Evolutionary conservation across 2,113 vertebrate genomes (phyloP).

Genomic region (Accipiter virgatus): DNA sequence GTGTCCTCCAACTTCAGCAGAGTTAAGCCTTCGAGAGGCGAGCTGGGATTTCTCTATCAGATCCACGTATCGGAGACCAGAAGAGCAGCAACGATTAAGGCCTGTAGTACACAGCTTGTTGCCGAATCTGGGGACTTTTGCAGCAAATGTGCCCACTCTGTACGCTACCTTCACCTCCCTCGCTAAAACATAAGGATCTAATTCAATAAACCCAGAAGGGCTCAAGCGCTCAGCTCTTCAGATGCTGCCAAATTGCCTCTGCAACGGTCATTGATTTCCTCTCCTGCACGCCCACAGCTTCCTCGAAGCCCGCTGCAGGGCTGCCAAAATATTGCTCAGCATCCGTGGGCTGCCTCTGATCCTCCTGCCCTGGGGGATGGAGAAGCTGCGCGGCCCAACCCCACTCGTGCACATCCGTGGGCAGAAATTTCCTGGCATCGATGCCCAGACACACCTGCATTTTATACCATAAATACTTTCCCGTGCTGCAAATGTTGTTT

Average conservation of each 20-base stretch:
- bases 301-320: accelerated
- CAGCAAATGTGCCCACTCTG: not conserved
- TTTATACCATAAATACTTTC: not conserved
- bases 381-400: not conserved
- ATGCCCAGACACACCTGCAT: not conserved
- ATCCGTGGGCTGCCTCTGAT: not conserved
- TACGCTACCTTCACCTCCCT: not conserved
- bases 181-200: accelerated
- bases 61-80: not conserved
- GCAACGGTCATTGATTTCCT: not conserved
- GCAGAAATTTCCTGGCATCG: not conserved
- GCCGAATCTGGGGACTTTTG: not conserved
- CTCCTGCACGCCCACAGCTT: not conserved
- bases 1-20: accelerated
- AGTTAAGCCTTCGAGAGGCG: not conserved
- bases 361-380: accelerated
- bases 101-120: not conserved
- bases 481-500: accelerated
- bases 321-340: not conserved
- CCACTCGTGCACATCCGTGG: accelerated
- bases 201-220: not conserved
- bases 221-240: not conserved
- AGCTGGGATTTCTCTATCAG: not conserved
- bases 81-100: not conserved
- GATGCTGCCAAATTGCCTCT: not conserved